Conservation (phyloP, 2,113 vertebrate species). For the Anser brachyrhynchus region DNA sequence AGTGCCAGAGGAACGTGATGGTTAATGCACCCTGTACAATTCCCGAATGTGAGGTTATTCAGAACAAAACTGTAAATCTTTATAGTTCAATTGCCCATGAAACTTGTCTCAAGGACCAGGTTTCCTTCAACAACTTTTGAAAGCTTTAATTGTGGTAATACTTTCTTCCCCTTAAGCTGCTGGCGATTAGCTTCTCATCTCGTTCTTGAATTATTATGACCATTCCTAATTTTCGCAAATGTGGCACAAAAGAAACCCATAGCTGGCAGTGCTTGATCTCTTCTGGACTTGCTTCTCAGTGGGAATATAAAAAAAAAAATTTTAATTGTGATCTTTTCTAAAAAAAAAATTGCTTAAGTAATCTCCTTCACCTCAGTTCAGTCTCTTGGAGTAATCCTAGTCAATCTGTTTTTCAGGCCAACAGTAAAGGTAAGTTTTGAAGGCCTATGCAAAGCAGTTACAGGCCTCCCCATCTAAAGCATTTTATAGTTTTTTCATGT, state of each 20-base stretch:
- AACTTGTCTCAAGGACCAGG: conserved; percentile 19
- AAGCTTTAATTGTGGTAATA: conserved; percentile 12
- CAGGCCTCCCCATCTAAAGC: not conserved
- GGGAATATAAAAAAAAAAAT: not conserved
- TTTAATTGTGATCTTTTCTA: not conserved
- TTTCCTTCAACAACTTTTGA: not conserved
- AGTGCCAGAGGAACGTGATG: not conserved
- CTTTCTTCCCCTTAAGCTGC: conserved; percentile 29
- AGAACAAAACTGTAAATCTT: not conserved
- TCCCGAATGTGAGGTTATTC: not conserved
- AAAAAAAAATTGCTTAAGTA: not conserved
- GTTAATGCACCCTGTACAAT: not conserved
- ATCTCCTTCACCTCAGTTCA: not conserved
- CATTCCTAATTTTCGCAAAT: conserved; percentile 9
- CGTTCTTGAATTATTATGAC: conserved; percentile 34
- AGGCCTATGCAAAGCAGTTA: not conserved
- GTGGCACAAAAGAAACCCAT: not conserved
- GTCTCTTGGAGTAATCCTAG: not conserved
- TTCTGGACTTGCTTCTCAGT: conserved; percentile 4
- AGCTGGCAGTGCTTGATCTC: conserved; percentile 31
- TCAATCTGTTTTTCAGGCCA: not conserved
- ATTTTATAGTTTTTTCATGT: not conserved
- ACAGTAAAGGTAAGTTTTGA: not conserved
- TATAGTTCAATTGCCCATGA: not conserved
- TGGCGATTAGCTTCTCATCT: conserved; percentile 24